phyloP scores from a whole-genome alignment of 2,888 invertebrate species.

The Platypus cylindrus region DNA sequence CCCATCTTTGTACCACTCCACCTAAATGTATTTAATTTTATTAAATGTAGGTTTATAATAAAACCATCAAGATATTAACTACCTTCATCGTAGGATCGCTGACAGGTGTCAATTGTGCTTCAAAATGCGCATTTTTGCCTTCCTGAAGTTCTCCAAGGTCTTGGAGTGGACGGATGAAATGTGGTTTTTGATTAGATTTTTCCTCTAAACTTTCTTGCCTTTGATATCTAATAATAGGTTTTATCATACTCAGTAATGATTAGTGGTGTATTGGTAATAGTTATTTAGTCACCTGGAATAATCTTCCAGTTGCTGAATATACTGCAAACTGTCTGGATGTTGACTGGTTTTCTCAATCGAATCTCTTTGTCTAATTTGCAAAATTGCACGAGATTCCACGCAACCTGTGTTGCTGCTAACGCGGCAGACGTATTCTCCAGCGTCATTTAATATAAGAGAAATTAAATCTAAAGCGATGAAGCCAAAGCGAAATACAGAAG shows the following conservation, averaged over 20 bases:
- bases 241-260: neutral
- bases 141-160: slow-evolving; percentile 80
- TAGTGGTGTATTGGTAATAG: neutral
- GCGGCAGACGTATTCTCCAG: slow-evolving; percentile 82
- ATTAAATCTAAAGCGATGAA: slow-evolving; percentile 90
- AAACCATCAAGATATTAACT: slow-evolving; percentile 34
- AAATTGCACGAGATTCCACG: slow-evolving; percentile 71
- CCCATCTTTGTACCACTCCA: slow-evolving; percentile 96
- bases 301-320: slow-evolving; percentile 83
- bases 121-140: slow-evolving; percentile 85
- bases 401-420: slow-evolving; percentile 77
- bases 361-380: slow-evolving; percentile 69
- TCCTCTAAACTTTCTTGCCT: slow-evolving; percentile 76
- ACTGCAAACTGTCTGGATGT: slow-evolving; percentile 82
- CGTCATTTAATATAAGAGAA: slow-evolving; percentile 72
- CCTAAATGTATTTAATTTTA: slow-evolving; percentile 6
- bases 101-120: slow-evolving; percentile 83
- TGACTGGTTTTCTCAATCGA: slow-evolving; percentile 80
- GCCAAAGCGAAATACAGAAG: slow-evolving; percentile 92
- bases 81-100: slow-evolving; percentile 86
- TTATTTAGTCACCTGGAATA: slow-evolving; percentile 45
- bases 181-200: slow-evolving; percentile 64
- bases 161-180: slow-evolving; percentile 77
- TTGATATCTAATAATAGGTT: slow-evolving; percentile 43
- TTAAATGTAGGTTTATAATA: slow-evolving; percentile 1